Evolutionary conservation across 2,113 vertebrate genomes (phyloP).

Genomic region (Muntiacus reevesi): DNA sequence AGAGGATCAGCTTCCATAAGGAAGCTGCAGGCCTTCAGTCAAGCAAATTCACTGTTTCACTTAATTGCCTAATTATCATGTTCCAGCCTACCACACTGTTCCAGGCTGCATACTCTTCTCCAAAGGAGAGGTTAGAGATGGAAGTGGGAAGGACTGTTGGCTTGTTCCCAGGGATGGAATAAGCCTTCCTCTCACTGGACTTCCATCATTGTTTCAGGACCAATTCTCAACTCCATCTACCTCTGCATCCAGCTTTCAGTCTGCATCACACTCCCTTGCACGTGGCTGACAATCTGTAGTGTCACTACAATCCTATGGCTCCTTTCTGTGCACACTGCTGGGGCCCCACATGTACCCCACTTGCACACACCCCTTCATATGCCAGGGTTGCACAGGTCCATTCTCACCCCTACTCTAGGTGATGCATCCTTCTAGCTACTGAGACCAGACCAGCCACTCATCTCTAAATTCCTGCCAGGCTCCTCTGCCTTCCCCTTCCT

Average conservation of each 20-base stretch:
- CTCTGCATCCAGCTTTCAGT: background rate
- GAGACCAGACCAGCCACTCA: background rate
- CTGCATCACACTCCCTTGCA: background rate
- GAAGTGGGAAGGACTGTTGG: too few species aligned
- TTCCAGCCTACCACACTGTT: background rate
- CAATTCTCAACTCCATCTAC: background rate
- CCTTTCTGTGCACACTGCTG: background rate
- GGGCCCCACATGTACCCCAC: accelerated
- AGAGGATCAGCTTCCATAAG: background rate
- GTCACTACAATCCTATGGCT: too few species aligned
- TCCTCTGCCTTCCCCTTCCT: background rate
- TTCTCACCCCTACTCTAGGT: accelerated
- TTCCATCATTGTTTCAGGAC: background rate
- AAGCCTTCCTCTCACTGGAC: background rate
- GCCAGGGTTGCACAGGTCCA: background rate
- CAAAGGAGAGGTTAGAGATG: background rate
- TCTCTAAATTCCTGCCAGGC: background rate
- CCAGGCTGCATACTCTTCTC: background rate
- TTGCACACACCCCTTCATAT: background rate
- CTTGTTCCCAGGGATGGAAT: background rate
- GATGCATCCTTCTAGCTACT: background rate
- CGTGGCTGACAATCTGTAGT: background rate
- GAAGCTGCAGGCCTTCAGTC: background rate
- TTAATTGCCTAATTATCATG: background rate
- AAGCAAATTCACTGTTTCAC: background rate